Evolutionary conservation across 2,113 vertebrate species (phyloP), one percentile per base, ranked within the genome.

Genomic region (Cyphomyrus plagiostoma): DNA sequence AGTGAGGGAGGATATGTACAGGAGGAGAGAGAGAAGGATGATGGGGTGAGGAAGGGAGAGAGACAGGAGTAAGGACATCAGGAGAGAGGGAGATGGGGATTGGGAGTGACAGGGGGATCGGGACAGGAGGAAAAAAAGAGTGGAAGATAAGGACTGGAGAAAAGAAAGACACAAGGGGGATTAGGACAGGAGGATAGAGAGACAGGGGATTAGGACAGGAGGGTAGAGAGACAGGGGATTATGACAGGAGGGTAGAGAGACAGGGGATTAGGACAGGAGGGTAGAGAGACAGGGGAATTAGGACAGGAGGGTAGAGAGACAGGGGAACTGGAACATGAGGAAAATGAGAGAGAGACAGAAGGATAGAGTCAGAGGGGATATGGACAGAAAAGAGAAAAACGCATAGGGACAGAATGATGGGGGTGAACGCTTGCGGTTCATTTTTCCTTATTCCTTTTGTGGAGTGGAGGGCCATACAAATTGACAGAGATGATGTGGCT

Each of bases 81-180:
- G 62, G n/a, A 66, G n/a, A 66, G n/a, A 26, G 62, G 62, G n/a
- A 66, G 48, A 89, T 48, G 52, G 39, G 30, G 82, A 90, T 30
- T 53, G 48, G n/a, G 8, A 77, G 30, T 11, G 15, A 77, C 26
- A 15, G 30, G 23, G 56, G 23, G 23, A 62, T 62, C 1, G 7
- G 58, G 58, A 23, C 6, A 23, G 56, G 56, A 58, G 56, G 21
- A 58, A 50, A 50, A 35, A 50, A 50, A 50, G 49, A 13, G 11
- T 50, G 49, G 49, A 2, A 50, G 49, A 58, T n/a, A n/a, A 8
- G 21, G 21, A 56, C 3, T 21, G 53, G 17, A 56, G 53, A 4
- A 17, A 11, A 52, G 19, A 56, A 17, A 56, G 3, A 56, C 53
- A 46, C 45, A 1, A 5, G 50, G 1, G 21, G 5, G 53, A 58